Percentiles rank a stretch among this genome's conserved stretches.
phyloP scores from a whole-genome alignment of 2,113 vertebrate species.

The Grantiella picta region DNA sequence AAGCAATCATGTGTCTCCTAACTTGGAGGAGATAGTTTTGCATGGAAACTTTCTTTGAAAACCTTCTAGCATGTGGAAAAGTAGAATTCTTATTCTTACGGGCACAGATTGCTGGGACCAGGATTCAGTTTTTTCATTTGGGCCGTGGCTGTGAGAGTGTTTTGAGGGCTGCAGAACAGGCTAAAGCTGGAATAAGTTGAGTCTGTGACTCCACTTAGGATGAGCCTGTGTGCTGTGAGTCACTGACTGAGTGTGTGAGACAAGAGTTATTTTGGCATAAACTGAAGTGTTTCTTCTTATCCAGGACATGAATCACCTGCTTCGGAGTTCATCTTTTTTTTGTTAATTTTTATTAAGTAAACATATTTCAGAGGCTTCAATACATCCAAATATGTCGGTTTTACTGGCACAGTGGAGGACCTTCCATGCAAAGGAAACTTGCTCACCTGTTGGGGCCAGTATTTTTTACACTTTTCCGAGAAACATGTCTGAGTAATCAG shows the following conservation, averaged over 20 bases:
- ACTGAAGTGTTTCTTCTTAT: not conserved
- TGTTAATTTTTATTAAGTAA: constrained; percentile 7
- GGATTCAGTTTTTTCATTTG: not conserved
- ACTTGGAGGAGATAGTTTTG: not conserved
- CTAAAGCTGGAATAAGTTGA: not conserved
- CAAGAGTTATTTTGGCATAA: constrained; percentile 5
- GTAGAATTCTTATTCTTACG: not conserved
- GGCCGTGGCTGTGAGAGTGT: not conserved
- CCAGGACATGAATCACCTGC: constrained; percentile 21
- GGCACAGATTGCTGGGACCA: not conserved
- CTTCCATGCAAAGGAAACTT: not conserved
- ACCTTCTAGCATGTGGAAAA: not conserved
- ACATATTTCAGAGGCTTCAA: not conserved
- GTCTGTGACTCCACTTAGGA: not conserved
- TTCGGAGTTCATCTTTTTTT: not conserved
- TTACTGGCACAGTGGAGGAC: not conserved
- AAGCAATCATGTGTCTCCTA: not conserved
- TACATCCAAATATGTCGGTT: not conserved
- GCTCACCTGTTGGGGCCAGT: not conserved
- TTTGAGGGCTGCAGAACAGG: not conserved
- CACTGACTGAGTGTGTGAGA: not conserved
- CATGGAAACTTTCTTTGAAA: not conserved
- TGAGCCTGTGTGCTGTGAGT: not conserved
- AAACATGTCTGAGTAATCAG: constrained; percentile 16
- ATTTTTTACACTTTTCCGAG: constrained; percentile 25